Percentiles rank a stretch among this genome's conserved stretches.
Conservation (phyloP, 2,888 invertebrate genomes). For the Spisula solida region DNA sequence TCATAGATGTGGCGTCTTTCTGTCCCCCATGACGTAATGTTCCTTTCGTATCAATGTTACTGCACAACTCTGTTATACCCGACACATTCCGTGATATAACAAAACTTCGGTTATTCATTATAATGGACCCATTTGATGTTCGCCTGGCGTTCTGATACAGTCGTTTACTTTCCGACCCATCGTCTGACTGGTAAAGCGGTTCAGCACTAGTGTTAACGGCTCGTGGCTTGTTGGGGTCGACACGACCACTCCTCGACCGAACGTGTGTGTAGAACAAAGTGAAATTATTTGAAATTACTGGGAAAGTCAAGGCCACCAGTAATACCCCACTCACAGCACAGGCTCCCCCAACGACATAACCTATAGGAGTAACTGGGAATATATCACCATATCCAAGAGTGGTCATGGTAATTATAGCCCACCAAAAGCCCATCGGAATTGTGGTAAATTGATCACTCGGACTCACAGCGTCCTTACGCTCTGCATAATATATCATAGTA, state of each 20-base stretch:
- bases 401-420: constrained; percentile 88
- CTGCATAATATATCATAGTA: constrained; percentile 87
- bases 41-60: constrained; percentile 53
- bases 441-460: constrained; percentile 83
- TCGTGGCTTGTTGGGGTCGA: constrained; percentile 56
- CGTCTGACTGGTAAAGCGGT: constrained; percentile 58
- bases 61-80: constrained; percentile 65
- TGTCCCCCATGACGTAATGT: constrained; percentile 54
- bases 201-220: constrained; percentile 47
- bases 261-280: constrained; percentile 87
- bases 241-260: constrained; percentile 78
- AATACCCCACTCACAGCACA: constrained; percentile 86
- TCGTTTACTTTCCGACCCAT: constrained; percentile 63
- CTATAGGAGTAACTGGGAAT: constrained; percentile 82
- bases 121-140: constrained; percentile 73
- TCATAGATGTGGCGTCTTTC: constrained; percentile 78
- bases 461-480: constrained; percentile 82
- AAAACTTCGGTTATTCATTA: constrained; percentile 67
- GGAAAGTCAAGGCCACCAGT: constrained; percentile 86
- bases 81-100: constrained; percentile 72
- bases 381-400: constrained; percentile 87
- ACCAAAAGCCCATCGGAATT: constrained; percentile 88
- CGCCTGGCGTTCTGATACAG: constrained; percentile 66
- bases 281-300: constrained; percentile 87
- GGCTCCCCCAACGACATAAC: constrained; percentile 84